Conservation (phyloP, 35 echinoderm and acorn worm species). For the Apostichopus parvimensis region DNA sequence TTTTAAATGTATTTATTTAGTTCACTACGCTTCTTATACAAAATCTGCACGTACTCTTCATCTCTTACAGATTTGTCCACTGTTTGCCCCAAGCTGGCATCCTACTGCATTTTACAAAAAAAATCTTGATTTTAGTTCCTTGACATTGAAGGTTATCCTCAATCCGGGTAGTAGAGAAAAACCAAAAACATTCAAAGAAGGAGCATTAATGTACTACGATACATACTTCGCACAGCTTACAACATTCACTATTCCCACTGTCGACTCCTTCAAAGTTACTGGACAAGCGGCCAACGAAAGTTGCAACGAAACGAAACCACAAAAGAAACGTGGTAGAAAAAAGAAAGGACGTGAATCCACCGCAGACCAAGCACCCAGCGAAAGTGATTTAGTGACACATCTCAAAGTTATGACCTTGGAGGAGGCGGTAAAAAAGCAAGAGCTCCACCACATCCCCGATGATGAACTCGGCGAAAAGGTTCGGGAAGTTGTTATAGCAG, state of each 20-base stretch:
- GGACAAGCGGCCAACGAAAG: neutral
- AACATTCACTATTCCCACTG: constrained; percentile 9
- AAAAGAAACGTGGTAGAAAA: neutral
- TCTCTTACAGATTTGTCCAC: neutral
- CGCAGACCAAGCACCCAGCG: neutral
- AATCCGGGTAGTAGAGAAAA: neutral
- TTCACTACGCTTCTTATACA: too few species aligned
- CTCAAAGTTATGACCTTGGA: neutral
- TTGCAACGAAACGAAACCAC: neutral
- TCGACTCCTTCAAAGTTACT: neutral
- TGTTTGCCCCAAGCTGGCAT: constrained; percentile 1
- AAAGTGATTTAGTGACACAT: neutral
- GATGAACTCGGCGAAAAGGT: constrained; percentile 3
- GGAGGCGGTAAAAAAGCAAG: neutral
- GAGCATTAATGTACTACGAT: constrained; percentile 25
- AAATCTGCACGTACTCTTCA: too few species aligned
- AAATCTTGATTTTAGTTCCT: neutral
- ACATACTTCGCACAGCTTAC: neutral
- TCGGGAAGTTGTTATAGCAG: neutral
- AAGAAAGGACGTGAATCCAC: neutral
- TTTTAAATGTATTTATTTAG: too few species aligned
- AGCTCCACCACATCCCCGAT: constrained; percentile 23
- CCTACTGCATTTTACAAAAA: neutral
- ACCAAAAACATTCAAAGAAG: neutral
- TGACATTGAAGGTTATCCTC: neutral